These are phyloP conservation scores for Monoplex corrugatus DNA, from an alignment of 2,888 invertebrate species.

Conservation along the genomic window DNA sequence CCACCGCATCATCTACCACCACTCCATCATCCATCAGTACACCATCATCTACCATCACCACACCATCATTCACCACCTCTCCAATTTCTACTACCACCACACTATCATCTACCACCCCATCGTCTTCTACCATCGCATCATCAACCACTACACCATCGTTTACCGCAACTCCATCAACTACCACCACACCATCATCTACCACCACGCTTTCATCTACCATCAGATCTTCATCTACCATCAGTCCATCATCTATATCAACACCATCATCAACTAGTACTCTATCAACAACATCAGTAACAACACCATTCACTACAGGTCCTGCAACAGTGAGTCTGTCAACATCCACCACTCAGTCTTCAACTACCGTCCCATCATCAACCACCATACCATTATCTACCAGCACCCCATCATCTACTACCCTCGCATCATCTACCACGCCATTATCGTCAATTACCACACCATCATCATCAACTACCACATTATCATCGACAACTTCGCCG, in stretches of 20 bases:
- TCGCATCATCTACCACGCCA: too few relatives aligned
- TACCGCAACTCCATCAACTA: background rate
- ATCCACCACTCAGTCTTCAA: too few relatives aligned
- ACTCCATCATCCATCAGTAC: background rate
- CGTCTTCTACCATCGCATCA: background rate
- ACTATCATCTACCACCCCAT: background rate
- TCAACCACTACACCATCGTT: constrained; percentile 1
- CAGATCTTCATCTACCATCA: background rate
- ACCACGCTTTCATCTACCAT: background rate
- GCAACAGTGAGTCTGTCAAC: too few relatives aligned
- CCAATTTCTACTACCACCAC: background rate
- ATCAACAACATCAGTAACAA: too few relatives aligned
- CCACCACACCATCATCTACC: too few relatives aligned
- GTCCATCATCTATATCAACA: background rate
- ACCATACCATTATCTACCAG: too few relatives aligned
- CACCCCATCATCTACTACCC: too few relatives aligned
- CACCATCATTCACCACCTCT: background rate
- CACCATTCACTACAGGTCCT: too few relatives aligned
- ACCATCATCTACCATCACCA: background rate
- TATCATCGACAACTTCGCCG: too few relatives aligned
- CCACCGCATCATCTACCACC: background rate
- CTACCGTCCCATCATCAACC: too few relatives aligned
- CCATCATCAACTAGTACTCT: background rate
- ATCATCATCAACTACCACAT: too few relatives aligned
- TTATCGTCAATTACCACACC: too few relatives aligned